Conservation (phyloP, 2,888 invertebrate genomes). For the Drosophila tanythrix region DNA sequence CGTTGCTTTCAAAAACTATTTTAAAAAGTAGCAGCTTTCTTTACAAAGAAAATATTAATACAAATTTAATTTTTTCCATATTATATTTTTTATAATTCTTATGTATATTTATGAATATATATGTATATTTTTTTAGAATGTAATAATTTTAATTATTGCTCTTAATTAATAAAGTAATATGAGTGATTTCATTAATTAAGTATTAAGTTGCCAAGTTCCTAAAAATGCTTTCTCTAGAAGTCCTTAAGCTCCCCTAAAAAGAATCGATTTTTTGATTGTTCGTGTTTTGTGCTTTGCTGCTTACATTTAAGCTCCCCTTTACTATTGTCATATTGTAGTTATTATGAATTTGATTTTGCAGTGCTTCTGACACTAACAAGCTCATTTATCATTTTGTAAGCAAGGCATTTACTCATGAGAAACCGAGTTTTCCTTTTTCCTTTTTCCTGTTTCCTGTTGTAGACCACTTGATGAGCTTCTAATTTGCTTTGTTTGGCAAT, state of each 20-base stretch:
- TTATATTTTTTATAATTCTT: background rate
- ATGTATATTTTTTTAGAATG: background rate
- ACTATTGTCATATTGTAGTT: background rate
- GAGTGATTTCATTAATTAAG: background rate
- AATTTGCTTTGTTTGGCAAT: slow-evolving; percentile 14
- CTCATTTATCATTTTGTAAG: slow-evolving; percentile 3
- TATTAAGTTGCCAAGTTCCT: background rate
- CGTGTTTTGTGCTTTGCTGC: background rate
- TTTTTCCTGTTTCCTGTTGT: slow-evolving; percentile 4
- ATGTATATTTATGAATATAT: background rate
- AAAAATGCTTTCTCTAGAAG: background rate
- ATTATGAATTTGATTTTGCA: background rate
- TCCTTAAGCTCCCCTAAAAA: background rate
- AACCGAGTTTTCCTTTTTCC: background rate
- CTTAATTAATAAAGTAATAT: background rate
- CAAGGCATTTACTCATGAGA: background rate
- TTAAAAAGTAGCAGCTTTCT: background rate
- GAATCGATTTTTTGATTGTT: background rate
- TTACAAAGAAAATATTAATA: background rate
- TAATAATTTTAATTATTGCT: background rate
- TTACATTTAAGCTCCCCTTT: background rate
- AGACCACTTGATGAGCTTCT: slow-evolving; percentile 32
- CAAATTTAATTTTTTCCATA: background rate
- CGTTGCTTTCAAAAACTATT: background rate
- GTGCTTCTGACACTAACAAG: background rate